Evolutionary conservation across 2,113 vertebrate species (phyloP), one percentile per base, ranked within the genome.

Genomic region (Tupaia chinensis): DNA sequence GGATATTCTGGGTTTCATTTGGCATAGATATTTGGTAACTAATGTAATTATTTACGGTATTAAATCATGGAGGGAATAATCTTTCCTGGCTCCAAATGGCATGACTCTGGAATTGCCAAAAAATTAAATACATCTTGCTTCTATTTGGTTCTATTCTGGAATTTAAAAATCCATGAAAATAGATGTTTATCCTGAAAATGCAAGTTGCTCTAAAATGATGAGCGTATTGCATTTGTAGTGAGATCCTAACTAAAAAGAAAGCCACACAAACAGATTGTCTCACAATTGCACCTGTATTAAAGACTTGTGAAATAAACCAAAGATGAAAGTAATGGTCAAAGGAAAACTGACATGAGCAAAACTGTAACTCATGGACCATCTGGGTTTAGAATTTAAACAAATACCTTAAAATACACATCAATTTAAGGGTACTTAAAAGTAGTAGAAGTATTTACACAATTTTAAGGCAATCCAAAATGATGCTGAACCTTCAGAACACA

Each of bases 381-480:
- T n/a, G 78, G 13, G 65, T 92, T 27, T 85, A 16, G 95, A 93
- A 53, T 27, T 69, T 80, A 72, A 87, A 34, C 3, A 27, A 3
- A 15, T 66, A 83, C 27, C 83, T 73, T 79, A 73, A 72, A 4
- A 32, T 65, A 20, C n/a, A 58, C 6, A 73, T 60, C 94, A 68
- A 92, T 19, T 68, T 89, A 34, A 92, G 87, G 0, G n/a, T 83
- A 9, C 13, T 77, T 73, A 23, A 25, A 92, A 77, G 23, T 61
- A 34, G 7, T 54, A 19, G n/a, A 66, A 94, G 12, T 70, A 34
- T 34, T 77, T 74, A 44, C 10, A 65, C 80, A 69, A 76, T 89
- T 89, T 85, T 95, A 60, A 56, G 92, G 54, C 74, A 80, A 89
- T 65, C 9, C 17, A 92, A 56, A 77, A 77, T 81, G 27, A 93